Evolutionary conservation across 2,888 invertebrate genomes (phyloP).

Genomic region (Agriotes lineatus): DNA sequence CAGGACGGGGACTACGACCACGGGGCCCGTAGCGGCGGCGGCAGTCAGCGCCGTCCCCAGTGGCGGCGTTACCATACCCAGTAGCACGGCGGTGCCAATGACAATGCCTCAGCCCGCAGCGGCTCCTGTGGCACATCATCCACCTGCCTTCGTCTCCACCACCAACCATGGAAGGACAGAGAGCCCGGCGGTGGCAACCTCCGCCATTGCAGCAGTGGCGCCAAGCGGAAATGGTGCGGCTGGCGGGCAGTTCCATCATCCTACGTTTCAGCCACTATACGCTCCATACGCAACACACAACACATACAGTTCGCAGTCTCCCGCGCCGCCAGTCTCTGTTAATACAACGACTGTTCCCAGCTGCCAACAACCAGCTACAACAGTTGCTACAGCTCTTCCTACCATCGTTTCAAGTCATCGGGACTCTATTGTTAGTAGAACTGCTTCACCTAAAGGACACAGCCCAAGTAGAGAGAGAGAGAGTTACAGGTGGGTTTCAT

Average conservation of each 20-base stretch:
- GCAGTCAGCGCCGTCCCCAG: conserved; percentile 53
- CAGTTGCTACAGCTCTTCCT: conserved; percentile 63
- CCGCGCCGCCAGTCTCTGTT: conserved; percentile 66
- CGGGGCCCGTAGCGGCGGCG: conserved; percentile 49
- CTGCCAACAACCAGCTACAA: conserved; percentile 61
- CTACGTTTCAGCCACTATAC: conserved; percentile 77
- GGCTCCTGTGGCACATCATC: conserved; percentile 65
- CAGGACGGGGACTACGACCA: conserved; percentile 52
- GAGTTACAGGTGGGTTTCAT: conserved; percentile 82
- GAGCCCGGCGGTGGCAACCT: conserved; percentile 70
- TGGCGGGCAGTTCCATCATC: conserved; percentile 64
- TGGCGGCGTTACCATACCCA: conserved; percentile 53
- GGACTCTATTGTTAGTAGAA: conserved; percentile 65
- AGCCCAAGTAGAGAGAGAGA: conserved; percentile 86
- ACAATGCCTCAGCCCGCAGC: conserved; percentile 71
- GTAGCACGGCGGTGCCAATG: conserved; percentile 52
- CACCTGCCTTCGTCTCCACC: conserved; percentile 60
- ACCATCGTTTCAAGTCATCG: conserved; percentile 66
- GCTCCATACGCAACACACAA: conserved; percentile 85
- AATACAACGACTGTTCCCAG: conserved; percentile 67
- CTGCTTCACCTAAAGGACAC: conserved; percentile 82
- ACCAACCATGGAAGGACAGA: conserved; percentile 66
- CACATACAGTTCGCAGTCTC: conserved; percentile 58
- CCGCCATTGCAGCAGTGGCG: conserved; percentile 65
- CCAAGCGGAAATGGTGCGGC: conserved; percentile 69